phyloP scores from a whole-genome alignment of 1,140 invertebrate species.

The Dinothrombium tinctorium region DNA sequence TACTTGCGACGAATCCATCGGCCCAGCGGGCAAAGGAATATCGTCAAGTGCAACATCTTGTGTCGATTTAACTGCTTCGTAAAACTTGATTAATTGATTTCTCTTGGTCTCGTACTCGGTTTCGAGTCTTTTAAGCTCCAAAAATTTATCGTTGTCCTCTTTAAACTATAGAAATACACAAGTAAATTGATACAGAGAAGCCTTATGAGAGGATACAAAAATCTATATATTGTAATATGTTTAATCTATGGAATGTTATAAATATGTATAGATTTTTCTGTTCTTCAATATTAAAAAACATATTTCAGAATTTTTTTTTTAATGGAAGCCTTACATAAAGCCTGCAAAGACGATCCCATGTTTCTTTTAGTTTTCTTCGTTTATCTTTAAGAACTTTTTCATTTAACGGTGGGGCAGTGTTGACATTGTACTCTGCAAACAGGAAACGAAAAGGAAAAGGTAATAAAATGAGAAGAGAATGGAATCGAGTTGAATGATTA shows the following conservation, averaged over 20 bases:
- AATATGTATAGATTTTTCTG: conserved; percentile 4
- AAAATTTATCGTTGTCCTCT: conserved; percentile 82
- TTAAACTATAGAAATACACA: conserved; percentile 42
- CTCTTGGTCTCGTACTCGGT: conserved; percentile 75
- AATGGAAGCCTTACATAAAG: conserved; percentile 74
- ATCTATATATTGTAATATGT: too few species aligned
- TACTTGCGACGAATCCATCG: conserved; percentile 14
- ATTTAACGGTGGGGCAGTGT: conserved; percentile 73
- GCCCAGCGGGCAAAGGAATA: conserved; percentile 58
- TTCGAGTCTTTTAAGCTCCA: conserved; percentile 67
- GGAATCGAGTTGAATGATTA: too few species aligned
- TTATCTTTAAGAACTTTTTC: conserved; percentile 93
- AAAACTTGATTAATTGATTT: conserved; percentile 63
- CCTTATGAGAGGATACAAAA: background rate
- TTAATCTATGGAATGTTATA: conserved; percentile 5
- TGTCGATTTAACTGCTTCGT: conserved; percentile 68
- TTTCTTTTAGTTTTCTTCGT: conserved; percentile 80
- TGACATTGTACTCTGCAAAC: conserved; percentile 88
- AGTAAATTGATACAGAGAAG: background rate
- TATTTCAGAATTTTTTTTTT: background rate
- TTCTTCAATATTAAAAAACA: background rate
- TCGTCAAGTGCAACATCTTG: conserved; percentile 90
- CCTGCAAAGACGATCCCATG: conserved; percentile 70
- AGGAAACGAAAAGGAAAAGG: too few species aligned
- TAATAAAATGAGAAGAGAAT: too few species aligned